Evolutionary conservation across 1,140 invertebrate species (phyloP).

Genomic region (Gonioctena quinquepunctata): DNA sequence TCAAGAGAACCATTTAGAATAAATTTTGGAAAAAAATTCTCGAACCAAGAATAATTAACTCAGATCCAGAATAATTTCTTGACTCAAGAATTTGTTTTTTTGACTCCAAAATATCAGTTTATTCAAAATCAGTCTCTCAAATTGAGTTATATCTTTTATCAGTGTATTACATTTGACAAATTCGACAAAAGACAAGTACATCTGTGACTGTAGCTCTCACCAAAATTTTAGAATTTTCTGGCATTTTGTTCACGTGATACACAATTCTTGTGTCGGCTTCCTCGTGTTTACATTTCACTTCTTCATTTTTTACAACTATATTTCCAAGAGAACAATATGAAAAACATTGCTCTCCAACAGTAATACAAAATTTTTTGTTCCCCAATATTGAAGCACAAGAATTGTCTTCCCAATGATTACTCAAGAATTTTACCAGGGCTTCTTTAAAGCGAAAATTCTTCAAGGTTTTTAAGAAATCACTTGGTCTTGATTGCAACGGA

Average conservation of each 20-base stretch:
- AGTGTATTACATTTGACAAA: too few species aligned
- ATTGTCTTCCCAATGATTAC: conserved; percentile 22
- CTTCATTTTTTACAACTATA: neutral
- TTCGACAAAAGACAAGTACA: too few species aligned
- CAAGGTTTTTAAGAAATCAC: conserved; percentile 38
- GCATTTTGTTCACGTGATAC: conserved; percentile 19
- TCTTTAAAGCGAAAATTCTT: conserved; percentile 49
- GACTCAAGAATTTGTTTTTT: too few species aligned
- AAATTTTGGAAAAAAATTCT: too few species aligned
- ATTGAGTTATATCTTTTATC: too few species aligned
- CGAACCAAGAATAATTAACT: too few species aligned
- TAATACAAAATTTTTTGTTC: conserved; percentile 42
- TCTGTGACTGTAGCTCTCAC: conserved; percentile 13
- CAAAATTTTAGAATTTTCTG: conserved; percentile 29
- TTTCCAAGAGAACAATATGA: neutral
- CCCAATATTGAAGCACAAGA: conserved; percentile 34
- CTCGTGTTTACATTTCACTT: neutral
- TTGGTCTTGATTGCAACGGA: conserved; percentile 43
- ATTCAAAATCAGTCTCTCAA: too few species aligned
- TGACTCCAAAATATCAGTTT: too few species aligned
- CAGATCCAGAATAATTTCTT: too few species aligned
- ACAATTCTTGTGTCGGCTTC: neutral
- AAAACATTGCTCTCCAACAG: conserved; percentile 30
- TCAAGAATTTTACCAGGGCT: conserved; percentile 35
- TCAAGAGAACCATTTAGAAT: too few species aligned